Conservation (phyloP, 2,113 vertebrate genomes). For the Centrocercus urophasianus region DNA sequence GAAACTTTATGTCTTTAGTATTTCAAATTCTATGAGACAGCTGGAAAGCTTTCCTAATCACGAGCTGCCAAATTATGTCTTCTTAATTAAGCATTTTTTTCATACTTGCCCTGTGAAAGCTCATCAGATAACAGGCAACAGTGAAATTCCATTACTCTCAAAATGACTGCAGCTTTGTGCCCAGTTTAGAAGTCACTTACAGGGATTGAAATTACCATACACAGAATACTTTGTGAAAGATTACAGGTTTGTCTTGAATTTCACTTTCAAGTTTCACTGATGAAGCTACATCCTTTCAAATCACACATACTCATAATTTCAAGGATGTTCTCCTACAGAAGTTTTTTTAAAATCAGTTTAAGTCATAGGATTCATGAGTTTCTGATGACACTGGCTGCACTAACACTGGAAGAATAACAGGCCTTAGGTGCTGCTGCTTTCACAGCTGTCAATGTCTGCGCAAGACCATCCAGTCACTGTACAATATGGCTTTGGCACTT, state of each 20-base stretch:
- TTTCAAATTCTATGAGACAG: background rate
- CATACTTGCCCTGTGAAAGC: background rate
- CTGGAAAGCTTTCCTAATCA: background rate
- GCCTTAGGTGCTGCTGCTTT: background rate
- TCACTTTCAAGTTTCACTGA: background rate
- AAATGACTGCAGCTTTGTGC: background rate
- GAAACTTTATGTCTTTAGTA: background rate
- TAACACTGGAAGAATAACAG: background rate
- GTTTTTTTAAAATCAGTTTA: background rate
- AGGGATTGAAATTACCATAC: slow-evolving; percentile 47
- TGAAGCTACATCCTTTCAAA: background rate
- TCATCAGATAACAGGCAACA: slow-evolving; percentile 12
- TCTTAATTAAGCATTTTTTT: slow-evolving; percentile 1
- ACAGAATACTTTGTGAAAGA: background rate
- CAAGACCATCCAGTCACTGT: background rate
- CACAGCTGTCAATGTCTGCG: background rate
- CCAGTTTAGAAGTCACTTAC: background rate
- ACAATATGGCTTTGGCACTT: background rate
- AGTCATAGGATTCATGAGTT: background rate
- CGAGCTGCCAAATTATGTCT: background rate
- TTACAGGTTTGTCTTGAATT: background rate
- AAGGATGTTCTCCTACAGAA: background rate
- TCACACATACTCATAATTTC: slow-evolving; percentile 10
- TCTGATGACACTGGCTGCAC: background rate
- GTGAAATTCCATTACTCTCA: slow-evolving; percentile 24